Percentiles rank a stretch among this genome's conserved stretches.
These are phyloP conservation scores for Drosophila colorata DNA, from an alignment of 2,888 invertebrate species.

Conservation along the genomic window DNA sequence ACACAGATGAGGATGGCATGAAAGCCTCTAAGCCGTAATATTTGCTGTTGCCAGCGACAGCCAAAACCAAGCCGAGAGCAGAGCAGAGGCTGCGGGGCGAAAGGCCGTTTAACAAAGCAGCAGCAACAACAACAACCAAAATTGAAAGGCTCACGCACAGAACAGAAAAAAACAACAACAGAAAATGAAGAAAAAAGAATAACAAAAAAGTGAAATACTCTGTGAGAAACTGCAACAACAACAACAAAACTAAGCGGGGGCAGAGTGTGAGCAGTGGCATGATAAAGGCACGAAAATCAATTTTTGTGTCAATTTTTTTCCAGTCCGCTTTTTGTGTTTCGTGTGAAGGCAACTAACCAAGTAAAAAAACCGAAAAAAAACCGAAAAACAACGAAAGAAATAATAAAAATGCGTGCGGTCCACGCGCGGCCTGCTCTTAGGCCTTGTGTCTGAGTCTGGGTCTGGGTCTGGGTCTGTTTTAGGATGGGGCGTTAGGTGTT, in stretches of 20 bases:
- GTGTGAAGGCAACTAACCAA: slow-evolving; percentile 37
- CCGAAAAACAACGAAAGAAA: slow-evolving; percentile 25
- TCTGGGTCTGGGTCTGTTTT: neutral
- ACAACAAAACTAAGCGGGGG: neutral
- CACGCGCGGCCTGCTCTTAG: slow-evolving; percentile 19
- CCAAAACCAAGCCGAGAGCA: slow-evolving; percentile 20
- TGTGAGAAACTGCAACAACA: slow-evolving; percentile 55
- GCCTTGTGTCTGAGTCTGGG: slow-evolving; percentile 11
- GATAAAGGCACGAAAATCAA: slow-evolving; percentile 73
- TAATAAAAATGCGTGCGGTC: slow-evolving; percentile 53
- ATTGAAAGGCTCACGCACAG: slow-evolving; percentile 45
- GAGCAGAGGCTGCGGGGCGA: slow-evolving; percentile 6
- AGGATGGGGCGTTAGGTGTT: slow-evolving; percentile 1
- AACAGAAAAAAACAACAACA: slow-evolving; percentile 1
- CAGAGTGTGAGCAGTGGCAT: slow-evolving; percentile 29
- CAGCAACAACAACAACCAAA: slow-evolving; percentile 22
- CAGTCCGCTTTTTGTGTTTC: slow-evolving; percentile 33
- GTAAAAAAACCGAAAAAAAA: slow-evolving; percentile 24
- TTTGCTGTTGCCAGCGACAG: slow-evolving; percentile 51
- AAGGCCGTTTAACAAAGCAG: slow-evolving; percentile 30
- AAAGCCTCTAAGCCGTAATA: slow-evolving; percentile 65
- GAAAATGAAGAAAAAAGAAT: neutral
- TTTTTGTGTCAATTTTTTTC: slow-evolving; percentile 67
- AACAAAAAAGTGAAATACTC: slow-evolving; percentile 42
- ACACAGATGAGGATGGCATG: slow-evolving; percentile 52